Conservation (phyloP, 1,140 invertebrate species). For the Tetranychus cinnabarinus region DNA sequence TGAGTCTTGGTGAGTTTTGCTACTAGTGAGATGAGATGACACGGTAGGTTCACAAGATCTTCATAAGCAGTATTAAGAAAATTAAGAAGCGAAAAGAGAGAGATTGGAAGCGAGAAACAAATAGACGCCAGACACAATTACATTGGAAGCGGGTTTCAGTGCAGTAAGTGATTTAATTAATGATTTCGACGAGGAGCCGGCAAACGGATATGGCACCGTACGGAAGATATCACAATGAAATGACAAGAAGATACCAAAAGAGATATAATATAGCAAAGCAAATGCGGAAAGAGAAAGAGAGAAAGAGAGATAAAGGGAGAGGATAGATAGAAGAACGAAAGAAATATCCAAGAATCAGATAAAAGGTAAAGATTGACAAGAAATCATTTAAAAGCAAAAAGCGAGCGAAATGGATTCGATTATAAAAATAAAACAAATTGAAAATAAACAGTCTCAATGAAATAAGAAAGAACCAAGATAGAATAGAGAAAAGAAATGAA, state of each 20-base stretch:
- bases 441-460: background rate
- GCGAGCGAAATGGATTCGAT: too few species aligned
- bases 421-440: background rate
- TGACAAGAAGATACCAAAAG: background rate
- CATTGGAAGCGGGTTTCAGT: too few species aligned
- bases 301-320: slow-evolving; percentile 4
- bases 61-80: background rate
- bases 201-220: too few species aligned
- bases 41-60: background rate
- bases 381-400: background rate
- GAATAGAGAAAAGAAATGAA: background rate
- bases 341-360: slow-evolving; percentile 2
- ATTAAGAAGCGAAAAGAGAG: background rate
- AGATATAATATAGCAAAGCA: background rate
- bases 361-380: background rate
- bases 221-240: background rate
- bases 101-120: background rate
- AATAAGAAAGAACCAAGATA: background rate
- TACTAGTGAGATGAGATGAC: background rate
- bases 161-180: too few species aligned
- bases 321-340: background rate
- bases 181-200: too few species aligned
- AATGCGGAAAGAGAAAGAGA: background rate
- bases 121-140: too few species aligned
- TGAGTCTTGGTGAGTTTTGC: background rate